These are phyloP conservation scores for Papilio machaon DNA, from an alignment of 1,140 invertebrate species.

Conservation along the genomic window DNA sequence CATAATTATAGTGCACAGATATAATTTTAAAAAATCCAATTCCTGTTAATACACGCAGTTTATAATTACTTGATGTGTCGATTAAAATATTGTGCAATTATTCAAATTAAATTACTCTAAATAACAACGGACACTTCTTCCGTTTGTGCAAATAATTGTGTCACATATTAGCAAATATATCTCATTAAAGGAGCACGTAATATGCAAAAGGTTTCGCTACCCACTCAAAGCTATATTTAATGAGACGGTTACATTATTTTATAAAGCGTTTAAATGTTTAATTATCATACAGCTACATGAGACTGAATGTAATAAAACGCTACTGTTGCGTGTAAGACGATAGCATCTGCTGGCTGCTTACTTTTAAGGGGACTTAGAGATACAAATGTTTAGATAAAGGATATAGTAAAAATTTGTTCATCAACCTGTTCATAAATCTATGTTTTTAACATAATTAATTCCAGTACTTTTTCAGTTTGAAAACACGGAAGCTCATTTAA, in stretches of 20 bases:
- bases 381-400: conserved; percentile 2
- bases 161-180: conserved; percentile 34
- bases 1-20: not conserved
- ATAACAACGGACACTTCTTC: conserved; percentile 1
- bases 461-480: too few relatives aligned
- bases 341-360: not conserved
- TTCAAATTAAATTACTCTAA: conserved; percentile 31
- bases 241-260: conserved; percentile 26
- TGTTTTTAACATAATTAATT: not conserved
- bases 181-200: conserved; percentile 20
- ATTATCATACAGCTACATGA: conserved; percentile 20
- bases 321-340: conserved; percentile 26
- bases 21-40: conserved; percentile 1
- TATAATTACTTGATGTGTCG: conserved; percentile 28
- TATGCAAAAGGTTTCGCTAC: conserved; percentile 7
- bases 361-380: conserved; percentile 3
- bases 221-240: conserved; percentile 13
- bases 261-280: conserved; percentile 22
- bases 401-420: not conserved
- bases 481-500: too few relatives aligned
- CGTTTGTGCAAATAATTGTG: conserved; percentile 23
- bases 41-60: conserved; percentile 4
- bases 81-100: conserved; percentile 23
- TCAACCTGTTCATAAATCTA: not conserved
- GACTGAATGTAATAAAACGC: conserved; percentile 29